phyloP scores from a whole-genome alignment of 2,797 vertebrate genomes.

The Pseudomugil gertrudae region DNA sequence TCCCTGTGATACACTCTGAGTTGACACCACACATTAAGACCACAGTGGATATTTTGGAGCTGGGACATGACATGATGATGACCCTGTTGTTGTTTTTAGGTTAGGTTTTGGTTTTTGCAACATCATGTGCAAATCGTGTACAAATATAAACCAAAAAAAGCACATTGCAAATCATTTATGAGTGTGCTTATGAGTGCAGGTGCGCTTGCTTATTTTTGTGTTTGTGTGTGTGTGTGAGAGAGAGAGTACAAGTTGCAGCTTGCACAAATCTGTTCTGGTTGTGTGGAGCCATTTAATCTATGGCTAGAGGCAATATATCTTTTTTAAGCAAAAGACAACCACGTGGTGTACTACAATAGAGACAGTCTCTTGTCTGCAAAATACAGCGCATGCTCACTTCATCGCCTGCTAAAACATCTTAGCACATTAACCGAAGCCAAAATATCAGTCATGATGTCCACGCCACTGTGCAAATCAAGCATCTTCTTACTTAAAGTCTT shows the following conservation, averaged over 20 bases:
- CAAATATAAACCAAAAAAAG: background rate
- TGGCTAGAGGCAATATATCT: conserved; percentile 42
- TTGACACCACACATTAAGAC: conserved; percentile 9
- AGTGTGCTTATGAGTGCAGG: background rate
- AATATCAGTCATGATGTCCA: background rate
- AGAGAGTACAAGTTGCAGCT: conserved; percentile 34
- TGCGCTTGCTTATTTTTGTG: background rate
- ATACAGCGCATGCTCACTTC: background rate
- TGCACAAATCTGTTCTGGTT: conserved; percentile 39
- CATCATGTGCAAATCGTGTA: background rate
- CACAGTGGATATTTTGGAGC: conserved; percentile 23
- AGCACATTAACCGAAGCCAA: background rate
- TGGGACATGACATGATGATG: no score
- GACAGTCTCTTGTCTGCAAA: conserved; percentile 1
- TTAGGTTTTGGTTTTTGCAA: background rate
- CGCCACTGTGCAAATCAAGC: background rate
- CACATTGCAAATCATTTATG: background rate
- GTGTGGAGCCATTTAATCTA: conserved; percentile 43
- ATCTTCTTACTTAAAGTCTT: background rate
- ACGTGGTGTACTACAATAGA: conserved; percentile 3
- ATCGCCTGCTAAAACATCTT: background rate
- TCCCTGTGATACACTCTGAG: background rate
- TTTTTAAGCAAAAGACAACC: conserved; percentile 15
- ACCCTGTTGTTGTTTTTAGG: conserved; percentile 16
- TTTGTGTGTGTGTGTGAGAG: background rate